phyloP scores from a whole-genome alignment of 2,113 vertebrate genomes.

The Phylloscopus trochiloides region DNA sequence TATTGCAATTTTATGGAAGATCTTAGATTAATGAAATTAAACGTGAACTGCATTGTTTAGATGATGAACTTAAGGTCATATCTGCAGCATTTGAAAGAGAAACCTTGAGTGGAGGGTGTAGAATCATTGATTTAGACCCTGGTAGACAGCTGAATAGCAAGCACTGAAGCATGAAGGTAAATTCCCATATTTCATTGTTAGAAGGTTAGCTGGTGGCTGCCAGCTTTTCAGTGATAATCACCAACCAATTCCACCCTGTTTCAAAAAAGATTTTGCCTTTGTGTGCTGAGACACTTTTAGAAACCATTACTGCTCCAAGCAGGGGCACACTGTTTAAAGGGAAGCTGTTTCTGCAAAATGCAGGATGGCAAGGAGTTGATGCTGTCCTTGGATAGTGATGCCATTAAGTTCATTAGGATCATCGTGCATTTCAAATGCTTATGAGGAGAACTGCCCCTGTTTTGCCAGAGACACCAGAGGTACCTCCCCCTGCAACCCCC shows the following conservation, averaged over 20 bases:
- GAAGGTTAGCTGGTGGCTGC: constrained; percentile 87
- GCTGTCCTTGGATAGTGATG: constrained; percentile 66
- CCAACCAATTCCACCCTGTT: constrained; percentile 86
- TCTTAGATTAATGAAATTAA: constrained; percentile 75
- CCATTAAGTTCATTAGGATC: constrained; percentile 65
- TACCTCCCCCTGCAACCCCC: not conserved
- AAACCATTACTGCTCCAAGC: constrained; percentile 58
- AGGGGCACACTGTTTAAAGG: constrained; percentile 31
- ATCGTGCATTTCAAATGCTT: constrained; percentile 52
- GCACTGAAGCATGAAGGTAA: constrained; percentile 93
- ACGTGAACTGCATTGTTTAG: constrained; percentile 67
- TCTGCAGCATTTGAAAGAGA: constrained; percentile 82
- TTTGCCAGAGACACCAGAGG: not conserved
- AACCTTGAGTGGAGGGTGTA: constrained; percentile 89
- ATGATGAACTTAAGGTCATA: constrained; percentile 71
- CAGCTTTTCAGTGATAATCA: constrained; percentile 80
- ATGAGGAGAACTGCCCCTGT: not conserved
- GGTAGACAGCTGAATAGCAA: constrained; percentile 82
- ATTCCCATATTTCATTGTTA: constrained; percentile 96
- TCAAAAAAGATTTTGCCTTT: constrained; percentile 64
- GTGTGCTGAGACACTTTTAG: constrained; percentile 53
- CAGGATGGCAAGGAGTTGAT: not conserved
- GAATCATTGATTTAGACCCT: constrained; percentile 93
- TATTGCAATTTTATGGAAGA: constrained; percentile 71
- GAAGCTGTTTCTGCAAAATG: constrained; percentile 39